A percentile compares a stretch with the other conserved stretches of the same genome.
Conservation (phyloP, 2,113 vertebrate species). For the Sinocyclocheilus maitianheensis region DNA sequence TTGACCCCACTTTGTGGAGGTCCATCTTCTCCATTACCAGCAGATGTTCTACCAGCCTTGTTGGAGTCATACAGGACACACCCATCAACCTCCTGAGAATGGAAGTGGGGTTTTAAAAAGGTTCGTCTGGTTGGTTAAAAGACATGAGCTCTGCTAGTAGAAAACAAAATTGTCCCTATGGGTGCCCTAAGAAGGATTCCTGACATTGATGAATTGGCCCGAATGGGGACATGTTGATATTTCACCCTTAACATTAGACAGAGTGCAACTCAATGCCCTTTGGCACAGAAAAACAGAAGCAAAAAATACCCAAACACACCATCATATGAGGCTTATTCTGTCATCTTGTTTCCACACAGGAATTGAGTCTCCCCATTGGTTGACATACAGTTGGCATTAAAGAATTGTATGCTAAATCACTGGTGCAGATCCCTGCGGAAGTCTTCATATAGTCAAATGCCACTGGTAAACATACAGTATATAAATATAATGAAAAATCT, state of each 20-base stretch:
- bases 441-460: too few species aligned
- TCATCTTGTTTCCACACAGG: not conserved
- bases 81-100: constrained; percentile 23
- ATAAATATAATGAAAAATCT: too few species aligned
- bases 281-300: not conserved
- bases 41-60: constrained; percentile 30
- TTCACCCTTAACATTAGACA: constrained; percentile 8
- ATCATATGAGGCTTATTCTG: not conserved
- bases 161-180: constrained; percentile 30
- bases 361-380: not conserved
- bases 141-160: not conserved
- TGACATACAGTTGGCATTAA: not conserved
- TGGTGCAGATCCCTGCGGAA: not conserved
- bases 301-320: not conserved
- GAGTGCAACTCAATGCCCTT: not conserved
- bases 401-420: not conserved
- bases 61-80: constrained; percentile 26
- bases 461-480: too few species aligned
- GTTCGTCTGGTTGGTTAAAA: constrained; percentile 42
- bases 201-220: constrained; percentile 34
- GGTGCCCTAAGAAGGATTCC: constrained; percentile 25
- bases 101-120: constrained; percentile 28
- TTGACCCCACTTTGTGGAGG: constrained; percentile 24
- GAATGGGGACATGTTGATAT: constrained; percentile 44
- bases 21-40: constrained; percentile 44